These are phyloP conservation scores for Polypterus senegalus DNA, from an alignment of 2,113 vertebrate genomes.

Conservation along the genomic window DNA sequence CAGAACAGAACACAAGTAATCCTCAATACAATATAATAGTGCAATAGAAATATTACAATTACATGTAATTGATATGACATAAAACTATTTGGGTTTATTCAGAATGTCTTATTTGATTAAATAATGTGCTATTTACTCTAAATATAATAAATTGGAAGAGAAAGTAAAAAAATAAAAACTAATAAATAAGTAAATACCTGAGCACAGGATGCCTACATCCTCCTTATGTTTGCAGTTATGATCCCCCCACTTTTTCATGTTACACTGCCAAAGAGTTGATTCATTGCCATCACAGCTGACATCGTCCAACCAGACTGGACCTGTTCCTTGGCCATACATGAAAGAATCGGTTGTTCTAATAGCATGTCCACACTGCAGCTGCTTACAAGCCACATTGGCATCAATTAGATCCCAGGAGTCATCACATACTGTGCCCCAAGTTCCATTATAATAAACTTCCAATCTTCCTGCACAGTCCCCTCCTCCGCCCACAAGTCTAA, in stretches of 20 bases:
- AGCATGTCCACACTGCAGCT: slow-evolving; percentile 29
- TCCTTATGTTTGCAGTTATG: slow-evolving; percentile 37
- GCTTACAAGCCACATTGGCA: slow-evolving; percentile 28
- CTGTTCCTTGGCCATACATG: slow-evolving; percentile 19
- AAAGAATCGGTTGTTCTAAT: neutral
- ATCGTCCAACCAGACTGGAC: slow-evolving; percentile 37
- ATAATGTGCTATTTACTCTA: no score
- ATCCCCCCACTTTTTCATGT: slow-evolving; percentile 22
- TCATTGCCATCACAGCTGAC: slow-evolving; percentile 35
- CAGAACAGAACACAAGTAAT: no score
- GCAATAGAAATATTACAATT: no score
- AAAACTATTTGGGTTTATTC: no score
- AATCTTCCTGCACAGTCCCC: slow-evolving; percentile 33
- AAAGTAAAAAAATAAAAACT: no score
- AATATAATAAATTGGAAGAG: no score
- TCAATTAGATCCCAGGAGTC: slow-evolving; percentile 20
- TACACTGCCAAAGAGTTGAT: slow-evolving; percentile 27
- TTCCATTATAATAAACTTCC: slow-evolving; percentile 28
- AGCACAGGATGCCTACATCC: slow-evolving; percentile 34
- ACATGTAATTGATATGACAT: no score
- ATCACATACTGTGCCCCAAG: slow-evolving; percentile 20
- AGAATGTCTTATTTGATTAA: no score
- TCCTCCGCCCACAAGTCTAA: slow-evolving; percentile 24
- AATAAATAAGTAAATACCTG: slow-evolving; percentile 25
- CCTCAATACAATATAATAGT: no score